Conservation (phyloP, 2,888 invertebrate genomes). For the Bimastos eiseni region DNA sequence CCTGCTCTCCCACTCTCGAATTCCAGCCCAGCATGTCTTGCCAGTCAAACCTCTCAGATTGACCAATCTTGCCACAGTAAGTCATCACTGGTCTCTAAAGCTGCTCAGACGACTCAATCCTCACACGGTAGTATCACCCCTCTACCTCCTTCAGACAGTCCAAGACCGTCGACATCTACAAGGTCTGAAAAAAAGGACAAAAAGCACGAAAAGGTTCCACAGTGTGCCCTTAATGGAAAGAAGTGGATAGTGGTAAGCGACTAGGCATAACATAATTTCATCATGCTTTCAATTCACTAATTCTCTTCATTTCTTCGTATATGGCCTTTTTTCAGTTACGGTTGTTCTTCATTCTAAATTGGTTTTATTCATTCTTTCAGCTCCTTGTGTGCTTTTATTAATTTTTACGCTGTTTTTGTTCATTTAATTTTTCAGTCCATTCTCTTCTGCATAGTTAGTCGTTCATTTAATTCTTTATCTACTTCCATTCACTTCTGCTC, state of each 20-base stretch:
- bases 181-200: neutral
- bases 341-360: neutral
- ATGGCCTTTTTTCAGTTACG: neutral
- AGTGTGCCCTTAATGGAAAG: neutral
- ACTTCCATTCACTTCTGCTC: neutral
- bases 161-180: neutral
- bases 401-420: neutral
- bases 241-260: neutral
- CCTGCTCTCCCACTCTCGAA: neutral
- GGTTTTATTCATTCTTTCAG: neutral
- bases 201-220: neutral
- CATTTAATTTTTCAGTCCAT: neutral
- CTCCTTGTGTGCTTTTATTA: neutral
- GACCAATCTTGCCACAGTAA: neutral
- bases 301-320: neutral
- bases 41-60: neutral
- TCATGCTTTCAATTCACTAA: neutral
- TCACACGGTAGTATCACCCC: neutral
- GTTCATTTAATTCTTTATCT: neutral
- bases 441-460: neutral
- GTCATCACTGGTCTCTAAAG: neutral
- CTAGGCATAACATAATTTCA: neutral
- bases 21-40: neutral
- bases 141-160: neutral
- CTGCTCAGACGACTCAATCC: neutral